A percentile compares a stretch with the other conserved stretches of the same genome.
These are phyloP conservation scores for Girardinus metallicus DNA, from an alignment of 2,797 vertebrate species.

Conservation along the genomic window DNA sequence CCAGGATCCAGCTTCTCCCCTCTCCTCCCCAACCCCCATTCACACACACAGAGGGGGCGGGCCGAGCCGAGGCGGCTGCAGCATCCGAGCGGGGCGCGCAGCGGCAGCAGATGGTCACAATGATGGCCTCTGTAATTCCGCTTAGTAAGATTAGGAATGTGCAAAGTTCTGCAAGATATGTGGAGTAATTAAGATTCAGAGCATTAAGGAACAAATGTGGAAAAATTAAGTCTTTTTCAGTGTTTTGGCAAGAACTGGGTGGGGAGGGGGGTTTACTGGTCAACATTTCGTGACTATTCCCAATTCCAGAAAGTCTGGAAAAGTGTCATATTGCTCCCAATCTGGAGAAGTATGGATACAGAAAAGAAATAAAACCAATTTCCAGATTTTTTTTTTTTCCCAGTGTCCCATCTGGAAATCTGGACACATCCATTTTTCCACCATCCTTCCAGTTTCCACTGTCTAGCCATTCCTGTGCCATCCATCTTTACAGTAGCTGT, in stretches of 20 bases:
- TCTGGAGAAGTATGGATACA: background rate
- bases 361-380: background rate
- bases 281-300: background rate
- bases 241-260: background rate
- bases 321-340: background rate
- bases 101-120: constrained; percentile 79
- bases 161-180: constrained; percentile 28
- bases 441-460: background rate
- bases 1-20: constrained; percentile 58
- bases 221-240: background rate
- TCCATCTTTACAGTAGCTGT: background rate
- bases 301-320: background rate
- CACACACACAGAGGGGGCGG: constrained; percentile 41
- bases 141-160: constrained; percentile 76
- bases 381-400: no score
- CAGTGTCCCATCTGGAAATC: background rate
- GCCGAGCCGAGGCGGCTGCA: constrained; percentile 53
- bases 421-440: background rate
- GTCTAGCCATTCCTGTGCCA: background rate
- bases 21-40: background rate
- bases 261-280: background rate
- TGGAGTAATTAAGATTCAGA: background rate
- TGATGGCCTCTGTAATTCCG: constrained; percentile 63
- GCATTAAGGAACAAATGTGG: background rate
- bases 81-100: constrained; percentile 78